phyloP scores from a whole-genome alignment of 2,888 invertebrate genomes.

The Oscheius myriophilus region DNA sequence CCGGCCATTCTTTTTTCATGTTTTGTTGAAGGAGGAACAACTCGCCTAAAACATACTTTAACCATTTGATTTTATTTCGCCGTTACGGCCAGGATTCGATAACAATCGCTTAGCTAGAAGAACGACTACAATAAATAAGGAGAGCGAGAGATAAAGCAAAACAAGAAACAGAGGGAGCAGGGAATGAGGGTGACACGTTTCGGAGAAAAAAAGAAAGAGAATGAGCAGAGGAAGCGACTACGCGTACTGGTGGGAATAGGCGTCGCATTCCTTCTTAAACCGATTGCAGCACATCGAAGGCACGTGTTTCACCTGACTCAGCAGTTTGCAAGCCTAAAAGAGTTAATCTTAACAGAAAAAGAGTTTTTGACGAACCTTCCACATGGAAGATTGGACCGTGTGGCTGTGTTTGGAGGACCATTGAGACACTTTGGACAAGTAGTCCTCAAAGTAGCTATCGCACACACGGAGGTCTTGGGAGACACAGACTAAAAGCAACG shows the following conservation, averaged over 20 bases:
- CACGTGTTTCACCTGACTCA: conserved; percentile 55
- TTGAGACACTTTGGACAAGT: conserved; percentile 51
- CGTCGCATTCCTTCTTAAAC: conserved; percentile 36
- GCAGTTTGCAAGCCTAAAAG: conserved; percentile 54
- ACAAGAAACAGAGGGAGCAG: neutral
- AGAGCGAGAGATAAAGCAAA: neutral
- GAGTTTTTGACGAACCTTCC: conserved; percentile 38
- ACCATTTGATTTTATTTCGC: neutral
- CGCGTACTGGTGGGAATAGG: conserved; percentile 15
- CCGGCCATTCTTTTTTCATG: no score
- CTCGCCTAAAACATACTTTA: no score
- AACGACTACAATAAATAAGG: conserved; percentile 12
- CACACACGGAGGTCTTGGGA: conserved; percentile 56
- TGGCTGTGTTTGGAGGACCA: conserved; percentile 53
- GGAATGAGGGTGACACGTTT: neutral
- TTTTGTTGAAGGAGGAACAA: no score
- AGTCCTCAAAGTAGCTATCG: conserved; percentile 55
- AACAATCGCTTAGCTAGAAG: conserved; percentile 3
- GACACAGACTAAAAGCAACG: conserved; percentile 1
- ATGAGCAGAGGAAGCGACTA: neutral
- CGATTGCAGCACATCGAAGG: conserved; percentile 59
- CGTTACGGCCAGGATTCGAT: neutral
- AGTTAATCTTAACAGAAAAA: neutral
- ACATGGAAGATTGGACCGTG: conserved; percentile 48
- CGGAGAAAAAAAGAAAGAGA: conserved; percentile 4